Evolutionary conservation across 2,797 vertebrate species (phyloP), one percentile per base, ranked within the genome.

Genomic region (Callimico goeldii): DNA sequence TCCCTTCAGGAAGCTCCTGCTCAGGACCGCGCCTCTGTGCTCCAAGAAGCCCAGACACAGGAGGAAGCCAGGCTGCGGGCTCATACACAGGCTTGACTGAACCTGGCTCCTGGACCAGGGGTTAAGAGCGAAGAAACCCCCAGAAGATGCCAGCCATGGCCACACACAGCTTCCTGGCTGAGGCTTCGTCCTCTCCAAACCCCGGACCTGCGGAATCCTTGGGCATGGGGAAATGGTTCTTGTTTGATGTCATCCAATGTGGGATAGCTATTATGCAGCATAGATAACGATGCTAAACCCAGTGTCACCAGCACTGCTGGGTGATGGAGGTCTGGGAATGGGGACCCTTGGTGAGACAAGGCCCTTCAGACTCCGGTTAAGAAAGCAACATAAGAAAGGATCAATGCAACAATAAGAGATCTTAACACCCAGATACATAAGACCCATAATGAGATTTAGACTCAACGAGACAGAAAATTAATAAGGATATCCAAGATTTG

Each of bases 131-230:
- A n/a, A 64, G 55, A 89, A 81, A 36, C 43, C 81, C 84, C 81
- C 33, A 14, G 58, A 22, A 4, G 26, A 89, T 80, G 30, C 39
- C 36, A 96, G 3, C 58, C 90, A 82, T 73, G 26, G 43, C 48
- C 77, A 19, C 33, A 19, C 73, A 36, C 52, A 72, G 72, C 89
- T 96, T 93, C 88, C 94, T 15, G 39, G 30, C 39, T 24, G 93
- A 72, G 64, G 87, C 86, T 50, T 12, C 26, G 61, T 46, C 67
- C 61, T 43, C 75, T 64, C 64, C 1, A 6, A 43, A 33, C 14
- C 2, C 58, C 73, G 80, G 43, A 61, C 86, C 20, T 64, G 39
- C 17, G 41, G 46, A 46, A 61, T 30, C 64, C 33, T 17, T 2
- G 13, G 17, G 26, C 36, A 2, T 1, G 13, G 4, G 22, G 26